Evolutionary conservation across 2,797 vertebrate species (phyloP), one percentile per base, ranked within the genome.

Genomic region (Sandelia bainsii): DNA sequence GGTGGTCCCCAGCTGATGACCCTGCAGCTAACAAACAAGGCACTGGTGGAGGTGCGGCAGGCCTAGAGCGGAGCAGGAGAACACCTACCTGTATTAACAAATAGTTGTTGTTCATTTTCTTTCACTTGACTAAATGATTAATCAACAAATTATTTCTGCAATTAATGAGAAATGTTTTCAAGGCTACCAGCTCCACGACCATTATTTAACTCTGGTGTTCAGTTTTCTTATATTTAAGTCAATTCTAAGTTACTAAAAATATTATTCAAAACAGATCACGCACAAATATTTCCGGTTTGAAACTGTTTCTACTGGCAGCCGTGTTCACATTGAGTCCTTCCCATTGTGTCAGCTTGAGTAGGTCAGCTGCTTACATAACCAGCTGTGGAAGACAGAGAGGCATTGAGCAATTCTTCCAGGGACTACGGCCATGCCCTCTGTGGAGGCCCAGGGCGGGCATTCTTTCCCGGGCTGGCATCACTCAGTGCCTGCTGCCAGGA

Each of bases 401-500:
- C 69, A 79, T 62, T 77, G 73, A 74, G 79, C 45, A 50, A 29
- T 64, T 67, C 87, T 73, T 90, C 82, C 80, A 61, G 62, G 56
- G 66, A 48, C 60, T 9, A 5, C 23, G 72, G 54, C 51, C 20
- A 19, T 27, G 62, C 20, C 72, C 69, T 81, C 61, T 19, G 39
- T 14, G 6, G 63, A 71, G 75, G 56, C 56, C 62, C 78, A n/a
- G 61, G 45, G 73, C 16, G 22, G 69, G 75, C 84, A 84, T 86
- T 87, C 76, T 83, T 83, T 85, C 79, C 77, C 40, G 42, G 72
- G 73, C 73, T 86, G 85, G 82, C 84, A 87, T 67, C 25, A 9
- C 81, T 86, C 84, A 76, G 66, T 29, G 13, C 20, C 80, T 82
- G 72, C 85, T 83, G 87, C 86, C 90, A 89, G 92, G 88, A 91